A percentile compares a stretch with the other conserved stretches of the same genome.
Conservation (phyloP, 2,113 vertebrate genomes). For the Barnardius zonarius region DNA sequence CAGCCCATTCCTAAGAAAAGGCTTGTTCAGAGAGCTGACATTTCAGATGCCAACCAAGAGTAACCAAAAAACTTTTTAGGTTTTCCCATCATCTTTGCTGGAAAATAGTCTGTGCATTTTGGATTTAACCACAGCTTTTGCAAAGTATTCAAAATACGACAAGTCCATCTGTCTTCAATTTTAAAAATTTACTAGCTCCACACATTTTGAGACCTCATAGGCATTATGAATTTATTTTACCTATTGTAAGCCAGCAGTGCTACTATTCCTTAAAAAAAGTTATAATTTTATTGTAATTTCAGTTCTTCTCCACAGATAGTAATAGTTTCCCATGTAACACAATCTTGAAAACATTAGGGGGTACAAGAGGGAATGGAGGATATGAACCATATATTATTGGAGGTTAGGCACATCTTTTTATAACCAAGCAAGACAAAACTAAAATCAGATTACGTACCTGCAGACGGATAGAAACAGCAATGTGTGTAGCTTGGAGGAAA, state of each 20-base stretch:
- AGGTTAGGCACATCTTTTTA: neutral
- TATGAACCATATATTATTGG: slow-evolving; percentile 61
- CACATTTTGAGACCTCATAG: slow-evolving; percentile 10
- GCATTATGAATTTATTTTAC: slow-evolving; percentile 61
- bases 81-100: neutral
- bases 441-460: slow-evolving; percentile 21
- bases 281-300: slow-evolving; percentile 71
- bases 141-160: slow-evolving; percentile 11
- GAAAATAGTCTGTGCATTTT: neutral
- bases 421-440: slow-evolving; percentile 6
- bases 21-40: neutral
- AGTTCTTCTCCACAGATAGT: slow-evolving; percentile 67
- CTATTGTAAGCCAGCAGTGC: slow-evolving; percentile 44
- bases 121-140: neutral
- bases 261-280: slow-evolving; percentile 67
- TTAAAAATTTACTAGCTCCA: neutral
- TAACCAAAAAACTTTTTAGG: neutral
- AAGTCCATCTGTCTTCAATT: slow-evolving; percentile 4
- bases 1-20: neutral
- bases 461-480: neutral
- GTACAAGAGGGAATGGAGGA: slow-evolving; percentile 40
- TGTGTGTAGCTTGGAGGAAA: neutral
- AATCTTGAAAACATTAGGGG: slow-evolving; percentile 75
- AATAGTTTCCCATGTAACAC: slow-evolving; percentile 65
- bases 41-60: neutral